These are phyloP conservation scores for Synanthedon tipuliformis DNA, from an alignment of 2,888 invertebrate genomes.

Conservation along the genomic window DNA sequence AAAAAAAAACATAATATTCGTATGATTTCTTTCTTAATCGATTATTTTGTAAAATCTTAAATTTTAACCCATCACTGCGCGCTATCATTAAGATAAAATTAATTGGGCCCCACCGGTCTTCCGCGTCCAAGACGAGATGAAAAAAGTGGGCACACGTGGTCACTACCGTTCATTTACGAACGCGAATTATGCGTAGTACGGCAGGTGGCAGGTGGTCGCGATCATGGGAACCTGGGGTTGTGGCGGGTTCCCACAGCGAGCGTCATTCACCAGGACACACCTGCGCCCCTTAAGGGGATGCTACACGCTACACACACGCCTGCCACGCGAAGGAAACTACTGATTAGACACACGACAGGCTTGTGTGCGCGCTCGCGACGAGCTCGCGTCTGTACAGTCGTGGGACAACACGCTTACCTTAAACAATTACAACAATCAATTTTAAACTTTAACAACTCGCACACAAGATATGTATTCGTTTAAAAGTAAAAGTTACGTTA, in stretches of 20 bases:
- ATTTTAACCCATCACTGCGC: neutral
- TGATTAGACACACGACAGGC: constrained; percentile 35
- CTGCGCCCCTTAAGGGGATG: constrained; percentile 64
- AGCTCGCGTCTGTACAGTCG: constrained; percentile 6
- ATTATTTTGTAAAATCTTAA: constrained; percentile 25
- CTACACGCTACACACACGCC: constrained; percentile 54
- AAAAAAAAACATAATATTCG: too few relatives aligned
- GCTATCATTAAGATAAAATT: constrained; percentile 56
- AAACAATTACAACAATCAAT: too few relatives aligned
- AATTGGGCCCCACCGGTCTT: constrained; percentile 60
- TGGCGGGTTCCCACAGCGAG: constrained; percentile 59
- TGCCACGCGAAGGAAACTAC: constrained; percentile 63
- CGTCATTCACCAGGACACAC: constrained; percentile 62
- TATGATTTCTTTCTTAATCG: constrained; percentile 21
- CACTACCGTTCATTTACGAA: constrained; percentile 70
- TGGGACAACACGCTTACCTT: too few relatives aligned
- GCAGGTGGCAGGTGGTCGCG: constrained; percentile 61
- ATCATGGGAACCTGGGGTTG: constrained; percentile 64
- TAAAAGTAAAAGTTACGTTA: too few relatives aligned
- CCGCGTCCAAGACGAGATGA: constrained; percentile 46
- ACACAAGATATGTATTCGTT: too few relatives aligned
- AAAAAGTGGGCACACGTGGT: constrained; percentile 63
- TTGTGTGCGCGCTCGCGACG: constrained; percentile 18
- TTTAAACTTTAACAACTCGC: too few relatives aligned
- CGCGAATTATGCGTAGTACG: constrained; percentile 70